phyloP scores from a whole-genome alignment of 2,797 vertebrate species.

The Varecia variegata region DNA sequence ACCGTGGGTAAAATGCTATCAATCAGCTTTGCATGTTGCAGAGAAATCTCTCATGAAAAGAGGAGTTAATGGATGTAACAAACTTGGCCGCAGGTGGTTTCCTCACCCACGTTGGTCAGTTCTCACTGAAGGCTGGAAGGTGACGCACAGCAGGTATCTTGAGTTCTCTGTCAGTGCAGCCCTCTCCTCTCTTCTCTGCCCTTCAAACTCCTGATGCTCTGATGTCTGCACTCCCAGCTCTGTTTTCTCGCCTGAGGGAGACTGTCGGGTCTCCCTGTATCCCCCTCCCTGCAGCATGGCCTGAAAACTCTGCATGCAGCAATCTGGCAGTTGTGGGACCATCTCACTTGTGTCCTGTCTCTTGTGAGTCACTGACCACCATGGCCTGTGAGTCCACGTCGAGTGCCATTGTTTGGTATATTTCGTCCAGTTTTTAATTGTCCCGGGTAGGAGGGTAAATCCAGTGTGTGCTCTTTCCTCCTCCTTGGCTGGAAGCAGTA shows the following conservation, averaged over 20 bases:
- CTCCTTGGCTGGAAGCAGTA: background rate
- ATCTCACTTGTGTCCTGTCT: background rate
- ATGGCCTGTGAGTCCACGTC: background rate
- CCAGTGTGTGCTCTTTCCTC: background rate
- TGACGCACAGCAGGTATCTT: background rate
- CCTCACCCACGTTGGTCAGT: background rate
- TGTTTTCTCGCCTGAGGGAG: background rate
- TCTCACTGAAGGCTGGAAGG: too few species aligned
- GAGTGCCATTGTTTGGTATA: fast-evolving
- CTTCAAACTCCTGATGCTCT: background rate
- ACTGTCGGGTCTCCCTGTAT: background rate
- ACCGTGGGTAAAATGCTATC: background rate
- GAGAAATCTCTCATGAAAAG: background rate
- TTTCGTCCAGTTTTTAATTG: background rate
- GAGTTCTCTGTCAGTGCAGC: background rate
- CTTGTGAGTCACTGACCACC: fast-evolving
- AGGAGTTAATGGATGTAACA: background rate
- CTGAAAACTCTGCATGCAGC: background rate
- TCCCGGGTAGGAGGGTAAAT: background rate
- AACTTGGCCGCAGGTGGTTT: background rate
- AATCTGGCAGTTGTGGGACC: too few species aligned
- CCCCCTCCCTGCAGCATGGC: background rate
- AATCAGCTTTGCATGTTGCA: background rate
- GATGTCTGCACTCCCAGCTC: background rate
- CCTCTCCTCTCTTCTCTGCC: background rate